Evolutionary conservation across 2,797 vertebrate genomes (phyloP).

Genomic region (Acanthurus lineatus): DNA sequence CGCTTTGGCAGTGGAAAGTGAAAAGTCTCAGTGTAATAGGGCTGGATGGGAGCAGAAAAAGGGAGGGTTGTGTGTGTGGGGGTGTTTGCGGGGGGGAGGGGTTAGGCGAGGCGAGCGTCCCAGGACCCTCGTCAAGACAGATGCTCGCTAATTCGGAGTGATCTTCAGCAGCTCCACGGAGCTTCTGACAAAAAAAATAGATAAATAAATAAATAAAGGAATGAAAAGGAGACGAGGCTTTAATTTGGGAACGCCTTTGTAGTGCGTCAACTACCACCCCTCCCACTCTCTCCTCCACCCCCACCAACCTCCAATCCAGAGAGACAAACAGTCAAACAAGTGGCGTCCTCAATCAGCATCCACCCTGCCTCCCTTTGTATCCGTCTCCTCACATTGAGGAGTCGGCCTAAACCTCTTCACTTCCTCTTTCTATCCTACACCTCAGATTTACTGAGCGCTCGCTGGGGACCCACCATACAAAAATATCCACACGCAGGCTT

Average conservation of each 20-base stretch:
- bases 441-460: constrained; percentile 63
- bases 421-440: constrained; percentile 41
- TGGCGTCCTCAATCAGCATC: constrained; percentile 70
- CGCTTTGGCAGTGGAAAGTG: constrained; percentile 53
- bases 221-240: constrained; percentile 67
- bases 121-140: constrained; percentile 75
- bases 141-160: constrained; percentile 70
- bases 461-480: constrained; percentile 65
- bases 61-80: constrained; percentile 7
- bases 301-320: constrained; percentile 31
- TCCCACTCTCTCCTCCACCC: not conserved
- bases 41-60: constrained; percentile 40
- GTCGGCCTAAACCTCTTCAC: constrained; percentile 37
- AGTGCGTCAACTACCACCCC: constrained; percentile 30
- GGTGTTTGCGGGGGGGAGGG: constrained; percentile 20
- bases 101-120: constrained; percentile 50
- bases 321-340: constrained; percentile 71
- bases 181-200: constrained; percentile 41
- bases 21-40: constrained; percentile 50
- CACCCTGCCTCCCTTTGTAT: constrained; percentile 16
- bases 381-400: constrained; percentile 36
- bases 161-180: constrained; percentile 59
- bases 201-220: constrained; percentile 54
- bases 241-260: constrained; percentile 74
- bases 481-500: constrained; percentile 68